Base-by-base conservation (phyloP, 1,140 invertebrate species). In the Musca domestica region DNA sequence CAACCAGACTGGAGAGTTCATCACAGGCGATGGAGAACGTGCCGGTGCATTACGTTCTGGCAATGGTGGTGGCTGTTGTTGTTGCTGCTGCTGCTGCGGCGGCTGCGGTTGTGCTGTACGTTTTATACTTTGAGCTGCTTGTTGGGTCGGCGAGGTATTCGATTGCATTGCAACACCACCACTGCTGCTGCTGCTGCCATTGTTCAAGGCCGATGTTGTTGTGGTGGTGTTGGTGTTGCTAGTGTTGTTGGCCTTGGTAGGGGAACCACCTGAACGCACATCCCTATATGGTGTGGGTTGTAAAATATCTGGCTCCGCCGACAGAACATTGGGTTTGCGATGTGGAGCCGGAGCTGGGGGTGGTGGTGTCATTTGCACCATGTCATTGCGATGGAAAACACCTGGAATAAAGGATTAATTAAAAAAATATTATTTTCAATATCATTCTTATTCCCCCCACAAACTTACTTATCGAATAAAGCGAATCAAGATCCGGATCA, bases 351-450 rank as follows among this genome's bases (percentile, higher is more conserved):
- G 78, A 6, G 78, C 78, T 14, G 78, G 79, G 25, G 79, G 79
- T n/a, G 79, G 79, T 14, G 79, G 79, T 48, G 79, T 81, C 73
- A 79, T 77, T 54, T 81, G 78, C 68, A 77, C 76, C 76, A 80
- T 78, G 25, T 81, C 78, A 64, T 77, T 75, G 4, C 78, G 76
- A 69, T 81, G 78, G 69, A 81, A 81, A 69, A 81, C 76, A 67
- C 76, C 78, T 81, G 51, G 1, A 67, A 63, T 22, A 30, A 6
- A 20, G 47, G 20, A 52, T 14, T 34, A 34, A 70, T 52, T 51
- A 15, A 20, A 66, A 23, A 25, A 66, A 41, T n/a, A 12, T 30
- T 30, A n/a, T 14, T 6, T 20, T 34, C 25, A 10, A 3, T 23
- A 27, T n/a, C n/a, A n/a, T 51, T 20, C 7, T 51, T 51, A 20